Evolutionary conservation across 2,888 invertebrate genomes (phyloP).

Genomic region (Zhuqinia jingwanae): DNA sequence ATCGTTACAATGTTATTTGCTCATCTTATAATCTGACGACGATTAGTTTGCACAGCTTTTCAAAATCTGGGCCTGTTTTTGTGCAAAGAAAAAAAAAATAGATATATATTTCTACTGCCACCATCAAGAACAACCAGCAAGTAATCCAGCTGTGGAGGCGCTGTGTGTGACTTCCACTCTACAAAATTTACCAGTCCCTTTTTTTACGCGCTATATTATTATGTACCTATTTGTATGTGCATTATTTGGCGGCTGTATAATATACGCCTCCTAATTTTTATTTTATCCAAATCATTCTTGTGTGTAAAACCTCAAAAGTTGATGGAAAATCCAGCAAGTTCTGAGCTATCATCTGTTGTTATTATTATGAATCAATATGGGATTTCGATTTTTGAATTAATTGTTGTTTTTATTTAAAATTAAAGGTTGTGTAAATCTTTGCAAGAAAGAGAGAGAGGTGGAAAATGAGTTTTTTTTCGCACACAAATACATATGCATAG

Average conservation of each 20-base stretch:
- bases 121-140: too few species aligned
- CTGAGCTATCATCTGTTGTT: slow-evolving; percentile 12
- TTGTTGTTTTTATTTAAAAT: neutral
- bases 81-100: slow-evolving; percentile 49
- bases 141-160: slow-evolving; percentile 5
- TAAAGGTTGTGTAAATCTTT: neutral
- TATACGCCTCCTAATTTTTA: slow-evolving; percentile 28
- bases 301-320: neutral
- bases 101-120: too few species aligned
- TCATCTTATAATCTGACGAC: slow-evolving; percentile 36
- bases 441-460: neutral
- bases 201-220: too few species aligned
- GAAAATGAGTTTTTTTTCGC: neutral
- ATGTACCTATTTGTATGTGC: too few species aligned
- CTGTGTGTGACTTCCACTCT: slow-evolving; percentile 26
- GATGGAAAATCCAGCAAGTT: neutral
- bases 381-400: neutral
- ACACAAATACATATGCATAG: neutral
- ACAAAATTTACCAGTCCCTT: slow-evolving; percentile 7
- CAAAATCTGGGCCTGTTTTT: slow-evolving; percentile 59
- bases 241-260: too few species aligned
- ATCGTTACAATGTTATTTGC: slow-evolving; percentile 45
- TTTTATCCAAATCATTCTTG: slow-evolving; percentile 26
- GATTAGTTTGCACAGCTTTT: slow-evolving; percentile 55
- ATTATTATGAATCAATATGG: neutral